These are phyloP conservation scores for Eupithecia vulgata DNA, from an alignment of 2,888 invertebrate species.

Conservation along the genomic window DNA sequence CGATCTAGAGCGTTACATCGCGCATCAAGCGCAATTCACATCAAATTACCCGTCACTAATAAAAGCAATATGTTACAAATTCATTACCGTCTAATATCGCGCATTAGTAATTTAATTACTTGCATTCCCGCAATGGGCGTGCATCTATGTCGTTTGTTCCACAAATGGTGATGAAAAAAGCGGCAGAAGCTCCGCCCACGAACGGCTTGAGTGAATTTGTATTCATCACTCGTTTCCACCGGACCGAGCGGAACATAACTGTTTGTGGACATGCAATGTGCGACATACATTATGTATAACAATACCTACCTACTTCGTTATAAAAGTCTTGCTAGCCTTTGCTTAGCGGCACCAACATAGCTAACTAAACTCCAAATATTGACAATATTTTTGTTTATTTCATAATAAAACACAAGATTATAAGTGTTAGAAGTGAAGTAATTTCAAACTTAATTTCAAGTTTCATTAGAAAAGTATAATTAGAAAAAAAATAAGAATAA, in stretches of 20 bases:
- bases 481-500: neutral
- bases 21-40: slow-evolving; percentile 32
- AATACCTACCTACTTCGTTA: neutral
- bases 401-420: neutral
- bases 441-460: neutral
- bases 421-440: neutral
- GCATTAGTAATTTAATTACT: slow-evolving; percentile 58
- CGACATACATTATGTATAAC: slow-evolving; percentile 43
- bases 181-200: slow-evolving; percentile 56
- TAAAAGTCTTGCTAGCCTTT: neutral
- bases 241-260: slow-evolving; percentile 60
- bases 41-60: slow-evolving; percentile 34
- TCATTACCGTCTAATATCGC: slow-evolving; percentile 51
- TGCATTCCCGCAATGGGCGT: slow-evolving; percentile 59
- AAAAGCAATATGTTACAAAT: slow-evolving; percentile 41
- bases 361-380: neutral
- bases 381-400: neutral
- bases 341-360: neutral
- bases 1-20: slow-evolving; percentile 31
- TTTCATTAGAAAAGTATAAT: neutral
- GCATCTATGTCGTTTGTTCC: slow-evolving; percentile 61
- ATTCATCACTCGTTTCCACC: slow-evolving; percentile 55
- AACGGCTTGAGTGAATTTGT: slow-evolving; percentile 53
- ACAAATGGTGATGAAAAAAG: slow-evolving; percentile 64
- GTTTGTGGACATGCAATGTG: slow-evolving; percentile 60